Evolutionary conservation across 53 echinoderm and acorn worm genomes (phyloP).

Genomic region (Apostichopus leukothele): DNA sequence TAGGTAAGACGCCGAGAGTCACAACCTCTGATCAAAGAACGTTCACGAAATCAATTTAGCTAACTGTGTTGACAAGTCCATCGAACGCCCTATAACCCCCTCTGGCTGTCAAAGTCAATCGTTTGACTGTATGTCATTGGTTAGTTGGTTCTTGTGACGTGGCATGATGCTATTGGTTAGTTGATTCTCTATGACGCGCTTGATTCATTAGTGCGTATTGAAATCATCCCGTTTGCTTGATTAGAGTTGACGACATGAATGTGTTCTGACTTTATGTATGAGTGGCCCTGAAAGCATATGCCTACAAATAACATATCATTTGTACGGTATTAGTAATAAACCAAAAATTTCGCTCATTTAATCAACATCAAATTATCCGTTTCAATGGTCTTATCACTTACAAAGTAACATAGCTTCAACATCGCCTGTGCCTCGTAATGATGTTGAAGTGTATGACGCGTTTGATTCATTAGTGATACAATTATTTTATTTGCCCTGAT

Average conservation of each 20-base stretch:
- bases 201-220: too few species aligned
- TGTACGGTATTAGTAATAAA: too few species aligned
- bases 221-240: not conserved
- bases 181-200: too few species aligned
- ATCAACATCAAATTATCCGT: too few species aligned
- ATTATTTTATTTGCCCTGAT: too few species aligned
- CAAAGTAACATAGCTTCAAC: too few species aligned
- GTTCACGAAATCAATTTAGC: not conserved
- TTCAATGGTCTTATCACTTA: too few species aligned
- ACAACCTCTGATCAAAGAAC: not conserved
- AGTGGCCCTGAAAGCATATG: not conserved
- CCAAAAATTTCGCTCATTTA: too few species aligned
- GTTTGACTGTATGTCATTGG: not conserved
- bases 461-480: too few species aligned
- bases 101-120: not conserved
- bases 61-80: conserved; percentile 10
- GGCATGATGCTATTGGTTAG: not conserved
- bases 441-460: too few species aligned
- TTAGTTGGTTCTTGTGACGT: not conserved
- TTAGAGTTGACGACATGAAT: not conserved
- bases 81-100: not conserved
- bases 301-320: too few species aligned
- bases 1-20: not conserved
- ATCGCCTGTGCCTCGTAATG: too few species aligned
- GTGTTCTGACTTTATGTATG: not conserved